Evolutionary conservation across 2,113 vertebrate genomes (phyloP).

Genomic region (Chunga burmeisteri): DNA sequence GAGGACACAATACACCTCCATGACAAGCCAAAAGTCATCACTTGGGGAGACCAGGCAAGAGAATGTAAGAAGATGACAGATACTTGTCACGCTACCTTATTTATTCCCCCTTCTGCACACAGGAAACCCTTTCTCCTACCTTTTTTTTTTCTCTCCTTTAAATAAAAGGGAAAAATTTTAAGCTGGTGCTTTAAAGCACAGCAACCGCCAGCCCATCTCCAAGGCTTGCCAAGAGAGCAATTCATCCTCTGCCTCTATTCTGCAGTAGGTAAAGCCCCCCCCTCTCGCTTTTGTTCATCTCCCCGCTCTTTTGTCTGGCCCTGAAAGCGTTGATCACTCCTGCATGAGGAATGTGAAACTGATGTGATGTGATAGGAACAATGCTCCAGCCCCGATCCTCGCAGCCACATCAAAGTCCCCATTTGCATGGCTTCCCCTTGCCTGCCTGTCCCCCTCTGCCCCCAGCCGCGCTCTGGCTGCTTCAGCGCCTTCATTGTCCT

Average conservation of each 20-base stretch:
- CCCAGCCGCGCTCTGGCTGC: conserved; percentile 33
- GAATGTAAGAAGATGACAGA: not conserved
- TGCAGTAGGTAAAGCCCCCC: conserved; percentile 48
- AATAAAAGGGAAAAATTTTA: conserved; percentile 56
- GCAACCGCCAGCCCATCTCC: conserved; percentile 37
- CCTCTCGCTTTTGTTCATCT: conserved; percentile 48
- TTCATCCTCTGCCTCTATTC: conserved; percentile 57
- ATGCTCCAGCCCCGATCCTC: not conserved
- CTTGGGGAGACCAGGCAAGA: not conserved
- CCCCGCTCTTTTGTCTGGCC: conserved; percentile 45
- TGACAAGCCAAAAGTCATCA: not conserved
- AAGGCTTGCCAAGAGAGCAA: conserved; percentile 62
- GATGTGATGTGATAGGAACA: conserved; percentile 67
- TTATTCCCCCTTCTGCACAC: not conserved
- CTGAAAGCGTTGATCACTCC: conserved; percentile 61
- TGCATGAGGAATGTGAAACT: conserved; percentile 68
- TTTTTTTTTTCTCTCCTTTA: not conserved
- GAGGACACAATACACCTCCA: not conserved
- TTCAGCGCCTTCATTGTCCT: conserved; percentile 61
- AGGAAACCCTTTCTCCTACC: conserved; percentile 43
- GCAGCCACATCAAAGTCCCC: conserved; percentile 57
- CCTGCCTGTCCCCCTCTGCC: conserved; percentile 56
- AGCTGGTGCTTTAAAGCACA: conserved; percentile 57
- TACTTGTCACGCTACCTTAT: not conserved
- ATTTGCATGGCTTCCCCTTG: conserved; percentile 64